Evolutionary conservation across 1,140 invertebrate genomes (phyloP), one percentile per base, ranked within the genome.

Genomic region (Venustaconcha ellipsiformis): DNA sequence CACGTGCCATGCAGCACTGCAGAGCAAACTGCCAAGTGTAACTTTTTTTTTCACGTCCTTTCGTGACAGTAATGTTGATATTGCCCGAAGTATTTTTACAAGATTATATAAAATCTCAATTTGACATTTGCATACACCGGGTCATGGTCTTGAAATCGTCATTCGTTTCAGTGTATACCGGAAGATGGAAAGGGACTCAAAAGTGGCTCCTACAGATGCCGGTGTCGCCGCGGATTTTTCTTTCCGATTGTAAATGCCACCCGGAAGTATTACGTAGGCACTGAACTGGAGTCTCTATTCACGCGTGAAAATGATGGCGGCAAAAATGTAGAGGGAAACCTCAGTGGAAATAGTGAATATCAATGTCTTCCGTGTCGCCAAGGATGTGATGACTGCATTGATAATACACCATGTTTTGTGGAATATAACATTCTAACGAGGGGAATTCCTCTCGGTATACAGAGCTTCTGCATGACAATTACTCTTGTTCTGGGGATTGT

Each of bases 391-490:
- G 78, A 82, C 14, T 93, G 93, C 80, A 89, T 90, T 67, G 85
- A 89, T 74, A 90, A 92, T 66, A 90, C 91, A 48, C 88, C 91
- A 12, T 93, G 93, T 83, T 86, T 91, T 59, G 91, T 90, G 14
- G 89, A 91, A 67, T 89, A 88, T 64, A 93, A 94, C 82, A 90
- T 92, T 67, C 90, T 93, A 74, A 83, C 94, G 72, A 92, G 94
- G 55, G 92, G 92, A 4, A 91, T 93, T 57, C 92, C 95, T 55
- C 91, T 95, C 20, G 93, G 93, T 17, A 92, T 94, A 30, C 93
- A 95, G 84, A 92, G 93, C 26, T 92, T 93, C 23, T 95, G 94
- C 86, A 94, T 95, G 88, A 92, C 93, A 14, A 91, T 94, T 62
- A 93, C 94, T 64, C 80, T 95, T 20, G 91, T 94, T 14, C 89